Evolutionary conservation across 2,113 vertebrate genomes (phyloP).

Genomic region (Phylloscopus whistleri): DNA sequence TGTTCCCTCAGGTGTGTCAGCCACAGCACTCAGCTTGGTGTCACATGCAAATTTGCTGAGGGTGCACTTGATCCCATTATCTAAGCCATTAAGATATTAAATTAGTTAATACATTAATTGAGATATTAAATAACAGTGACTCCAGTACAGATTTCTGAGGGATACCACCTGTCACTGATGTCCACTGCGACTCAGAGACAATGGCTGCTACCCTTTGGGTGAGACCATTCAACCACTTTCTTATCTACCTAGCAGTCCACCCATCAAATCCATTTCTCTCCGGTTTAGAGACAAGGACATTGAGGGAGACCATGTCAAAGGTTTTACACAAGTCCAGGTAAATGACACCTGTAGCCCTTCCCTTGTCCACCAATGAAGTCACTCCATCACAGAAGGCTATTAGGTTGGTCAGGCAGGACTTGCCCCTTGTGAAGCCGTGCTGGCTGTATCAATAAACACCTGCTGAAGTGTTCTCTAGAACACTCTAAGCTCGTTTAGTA

Average conservation of each 20-base stretch:
- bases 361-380: not conserved
- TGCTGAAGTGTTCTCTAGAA: not conserved
- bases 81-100: not conserved
- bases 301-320: not conserved
- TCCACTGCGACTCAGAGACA: not conserved
- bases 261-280: not conserved
- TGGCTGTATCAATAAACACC: not conserved
- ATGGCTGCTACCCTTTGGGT: not conserved
- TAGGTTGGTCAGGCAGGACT: not conserved
- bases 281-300: not conserved
- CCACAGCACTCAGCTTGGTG: not conserved
- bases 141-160: not conserved
- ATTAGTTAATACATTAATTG: not conserved
- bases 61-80: not conserved
- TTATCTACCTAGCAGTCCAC: not conserved
- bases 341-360: not conserved
- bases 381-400: not conserved
- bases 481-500: rapidly evolving
- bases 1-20: not conserved
- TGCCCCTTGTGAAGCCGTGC: not conserved
- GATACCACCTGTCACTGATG: not conserved
- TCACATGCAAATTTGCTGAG: too few species aligned
- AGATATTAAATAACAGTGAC: not conserved
- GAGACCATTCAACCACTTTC: not conserved
- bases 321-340: not conserved